Percentiles rank a stretch among this genome's conserved stretches.
Conservation (phyloP, 1,140 invertebrate genomes). For the Drosophila triauraria region DNA sequence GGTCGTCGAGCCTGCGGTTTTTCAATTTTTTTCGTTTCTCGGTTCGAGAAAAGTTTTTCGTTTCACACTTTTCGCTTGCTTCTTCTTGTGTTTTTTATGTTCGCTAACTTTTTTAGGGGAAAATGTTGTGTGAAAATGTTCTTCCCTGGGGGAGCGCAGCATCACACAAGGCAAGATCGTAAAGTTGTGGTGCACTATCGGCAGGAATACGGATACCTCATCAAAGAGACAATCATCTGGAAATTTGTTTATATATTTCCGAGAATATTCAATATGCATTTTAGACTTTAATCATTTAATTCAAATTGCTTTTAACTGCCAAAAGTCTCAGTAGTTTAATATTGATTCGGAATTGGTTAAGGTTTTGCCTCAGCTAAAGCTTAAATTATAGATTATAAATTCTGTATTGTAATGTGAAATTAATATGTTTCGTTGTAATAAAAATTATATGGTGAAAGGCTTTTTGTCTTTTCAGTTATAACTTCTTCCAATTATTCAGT, state of each 20-base stretch:
- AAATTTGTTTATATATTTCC: conserved; percentile 28
- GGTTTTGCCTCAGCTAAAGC: too few relatives aligned
- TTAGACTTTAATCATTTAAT: conserved; percentile 2
- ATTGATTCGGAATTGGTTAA: too few relatives aligned
- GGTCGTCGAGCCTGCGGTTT: conserved; percentile 67
- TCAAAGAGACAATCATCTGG: conserved; percentile 9
- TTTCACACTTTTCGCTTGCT: conserved; percentile 51
- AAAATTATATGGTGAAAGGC: too few relatives aligned
- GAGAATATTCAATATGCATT: conserved; percentile 3
- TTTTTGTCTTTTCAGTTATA: background rate
- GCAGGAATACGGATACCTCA: background rate
- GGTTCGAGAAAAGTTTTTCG: conserved; percentile 55
- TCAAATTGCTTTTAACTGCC: background rate
- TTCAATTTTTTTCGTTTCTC: conserved; percentile 43
- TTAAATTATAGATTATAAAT: background rate
- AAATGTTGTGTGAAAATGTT: conserved; percentile 62
- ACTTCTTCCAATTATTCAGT: background rate
- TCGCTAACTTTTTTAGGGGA: conserved; percentile 49
- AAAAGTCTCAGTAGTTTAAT: too few relatives aligned
- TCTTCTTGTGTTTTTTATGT: conserved; percentile 57
- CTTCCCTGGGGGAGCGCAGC: conserved; percentile 1
- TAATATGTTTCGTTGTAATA: background rate
- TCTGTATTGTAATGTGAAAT: background rate
- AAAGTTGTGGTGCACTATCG: conserved; percentile 16
- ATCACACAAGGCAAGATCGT: conserved; percentile 11